Evolutionary conservation across 2,113 vertebrate genomes (phyloP), one percentile per base, ranked within the genome.

Genomic region (Electrona antarctica): DNA sequence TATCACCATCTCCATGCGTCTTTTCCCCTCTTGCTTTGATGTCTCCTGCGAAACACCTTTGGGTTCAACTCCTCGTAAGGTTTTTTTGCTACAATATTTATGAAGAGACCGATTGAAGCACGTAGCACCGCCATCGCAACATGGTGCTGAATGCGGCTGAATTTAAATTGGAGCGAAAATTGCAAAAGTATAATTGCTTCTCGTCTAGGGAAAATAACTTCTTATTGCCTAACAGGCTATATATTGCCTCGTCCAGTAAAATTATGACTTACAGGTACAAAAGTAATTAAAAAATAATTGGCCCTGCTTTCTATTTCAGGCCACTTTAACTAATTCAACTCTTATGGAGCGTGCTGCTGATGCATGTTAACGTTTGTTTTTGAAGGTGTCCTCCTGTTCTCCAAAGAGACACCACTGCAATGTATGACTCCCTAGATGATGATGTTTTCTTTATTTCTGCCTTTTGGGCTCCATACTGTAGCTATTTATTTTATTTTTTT

Each of bases 31-130:
- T 41, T 41, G 33, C 33, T 41, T 41, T 41, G 33, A 41, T 41
- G 33, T 41, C 33, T 41, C 33, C 33, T 41, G 33, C 33, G 33
- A 41, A 21, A 51, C 12, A 51, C 11, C 10, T 69, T 76, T 76
- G 33, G 28, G 21, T 56, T 60, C 29, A 51, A 33, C 48, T 61
- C 54, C 33, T 67, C 57, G 56, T 41, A 41, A 41, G 33, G 33
- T 6, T 5, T 67, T 5, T 67, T 61, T 48, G 28, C 28, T 51
- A 54, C 21, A 67, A 41, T 28, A 60, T 29, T 52, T 66, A 4
- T 60, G 50, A 66, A 66, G 62, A 46, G 62, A 46, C 28, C 2
- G 21, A 73, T 33, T 66, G 56, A 52, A 73, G 29, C 48, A 60
- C 59, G 55, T 71, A 41, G 60, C 45, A 5, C 56, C 3, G 45